Evolutionary conservation across 2,797 vertebrate genomes (phyloP).

Genomic region (Xerus rutilus): DNA sequence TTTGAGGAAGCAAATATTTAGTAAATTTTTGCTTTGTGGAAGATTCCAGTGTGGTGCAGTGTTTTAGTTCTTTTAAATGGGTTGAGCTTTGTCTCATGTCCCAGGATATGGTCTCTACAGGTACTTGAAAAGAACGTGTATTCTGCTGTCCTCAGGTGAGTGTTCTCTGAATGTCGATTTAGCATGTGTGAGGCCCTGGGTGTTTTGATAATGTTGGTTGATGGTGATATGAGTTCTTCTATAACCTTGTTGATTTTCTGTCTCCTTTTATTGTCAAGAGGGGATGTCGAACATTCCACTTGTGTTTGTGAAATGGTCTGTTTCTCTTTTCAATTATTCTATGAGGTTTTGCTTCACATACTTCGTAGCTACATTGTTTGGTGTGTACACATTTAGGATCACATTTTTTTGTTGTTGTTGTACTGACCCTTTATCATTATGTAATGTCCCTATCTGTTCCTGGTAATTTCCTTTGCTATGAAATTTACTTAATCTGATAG

Average conservation of each 20-base stretch:
- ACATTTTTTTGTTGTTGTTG: background rate
- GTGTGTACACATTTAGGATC: background rate
- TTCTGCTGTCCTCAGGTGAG: background rate
- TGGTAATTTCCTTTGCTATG: background rate
- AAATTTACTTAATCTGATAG: background rate
- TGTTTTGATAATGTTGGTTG: background rate
- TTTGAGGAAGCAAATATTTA: background rate
- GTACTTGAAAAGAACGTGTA: background rate
- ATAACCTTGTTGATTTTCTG: background rate
- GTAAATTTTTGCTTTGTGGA: background rate
- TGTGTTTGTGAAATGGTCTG: background rate
- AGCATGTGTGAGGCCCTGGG: too few relatives aligned
- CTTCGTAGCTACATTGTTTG: background rate
- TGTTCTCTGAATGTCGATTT: background rate
- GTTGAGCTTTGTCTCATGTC: background rate
- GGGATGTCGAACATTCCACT: background rate
- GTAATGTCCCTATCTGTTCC: background rate
- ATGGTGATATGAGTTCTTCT: background rate
- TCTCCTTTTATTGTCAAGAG: background rate
- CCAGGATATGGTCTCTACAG: background rate
- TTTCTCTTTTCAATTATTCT: background rate
- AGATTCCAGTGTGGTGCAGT: background rate
- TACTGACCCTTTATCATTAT: background rate
- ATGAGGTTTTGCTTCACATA: background rate
- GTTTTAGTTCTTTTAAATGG: background rate